Base-by-base conservation (phyloP, 2,888 invertebrate species). In the Callimorpha dominula region DNA sequence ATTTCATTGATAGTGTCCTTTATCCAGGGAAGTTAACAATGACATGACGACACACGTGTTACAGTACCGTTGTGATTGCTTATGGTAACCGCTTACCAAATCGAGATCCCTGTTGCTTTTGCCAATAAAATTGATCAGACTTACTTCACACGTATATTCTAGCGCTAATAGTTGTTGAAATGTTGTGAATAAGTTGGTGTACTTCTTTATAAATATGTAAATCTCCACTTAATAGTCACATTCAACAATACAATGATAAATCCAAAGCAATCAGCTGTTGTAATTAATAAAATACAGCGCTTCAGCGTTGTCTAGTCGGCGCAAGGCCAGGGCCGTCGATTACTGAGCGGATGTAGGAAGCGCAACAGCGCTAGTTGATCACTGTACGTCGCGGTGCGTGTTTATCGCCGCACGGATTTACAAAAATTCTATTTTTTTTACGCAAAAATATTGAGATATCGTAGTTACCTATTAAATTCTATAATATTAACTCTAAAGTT, bases 301-400 rank as follows among this genome's bases (percentile, higher is more conserved):
- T 86, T 80, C 84, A 86, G 85, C 83, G 84, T 81, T 80, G 78
- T 79, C 75, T 74, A 76, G 71, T 75, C 52, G 80, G 80, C 76
- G 76, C 92, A 92, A 90, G 91, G 92, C 89, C 91, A 89, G 76
- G 88, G 88, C 71, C 89, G 83, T 75, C 82, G 82, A 84, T 87
- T 83, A 84, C 78, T 77, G 82, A 80, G 79, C 89, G 89, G 87
- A 90, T 89, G 86, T 86, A 88, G 88, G 90, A 90, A 91, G 88
- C 87, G 88, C 83, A 81, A 85, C 85, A 85, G 77, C 82, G 85
- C 87, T 89, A 91, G 91, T 91, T 81, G 82, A 80, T 84, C 87
- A 79, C 81, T 79, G 85, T 78, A 81, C 86, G 88, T 77, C 85
- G 81, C 66, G 78, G 80, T 64, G 82, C 79, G 82, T 81, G 81